Evolutionary conservation across 2,113 vertebrate species (phyloP).

Genomic region (Mirounga angustirostris): DNA sequence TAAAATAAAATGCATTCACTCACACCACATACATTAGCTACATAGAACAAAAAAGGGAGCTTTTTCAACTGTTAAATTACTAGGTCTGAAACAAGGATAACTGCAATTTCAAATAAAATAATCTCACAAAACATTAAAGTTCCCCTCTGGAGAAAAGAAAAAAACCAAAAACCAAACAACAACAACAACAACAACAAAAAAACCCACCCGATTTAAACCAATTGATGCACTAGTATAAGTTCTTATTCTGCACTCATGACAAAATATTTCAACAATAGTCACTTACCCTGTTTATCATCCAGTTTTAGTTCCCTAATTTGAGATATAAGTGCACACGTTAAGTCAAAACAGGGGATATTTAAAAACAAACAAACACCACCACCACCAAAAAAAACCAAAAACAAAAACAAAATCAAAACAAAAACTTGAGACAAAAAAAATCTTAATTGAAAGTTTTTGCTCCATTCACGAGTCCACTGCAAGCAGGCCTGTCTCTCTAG

Average conservation of each 20-base stretch:
- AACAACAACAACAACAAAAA: background rate
- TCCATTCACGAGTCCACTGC: background rate
- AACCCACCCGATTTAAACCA: constrained; percentile 13
- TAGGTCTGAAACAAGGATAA: constrained; percentile 62
- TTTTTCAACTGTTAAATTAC: constrained; percentile 61
- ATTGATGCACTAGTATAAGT: constrained; percentile 20
- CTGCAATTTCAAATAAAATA: constrained; percentile 76
- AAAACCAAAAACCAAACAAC: background rate
- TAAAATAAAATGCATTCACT: constrained; percentile 72
- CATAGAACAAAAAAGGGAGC: constrained; percentile 58
- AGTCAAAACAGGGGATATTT: constrained; percentile 31
- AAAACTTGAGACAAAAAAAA: background rate
- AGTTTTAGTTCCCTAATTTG: constrained; percentile 16
- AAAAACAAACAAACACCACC: no score
- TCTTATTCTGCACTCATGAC: constrained; percentile 31
- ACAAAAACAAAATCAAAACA: background rate
- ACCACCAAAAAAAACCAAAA: background rate
- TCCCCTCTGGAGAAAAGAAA: background rate
- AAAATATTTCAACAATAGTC: constrained; percentile 13
- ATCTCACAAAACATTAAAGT: constrained; percentile 70
- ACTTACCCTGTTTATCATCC: constrained; percentile 37
- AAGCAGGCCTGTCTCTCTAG: accelerated
- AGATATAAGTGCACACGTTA: background rate
- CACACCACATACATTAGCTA: constrained; percentile 68
- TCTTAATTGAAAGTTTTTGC: background rate